Percentiles rank a stretch among this genome's conserved stretches.
These are phyloP conservation scores for Carpatolechia fugitivella DNA, from an alignment of 2,888 invertebrate species.

Conservation along the genomic window DNA sequence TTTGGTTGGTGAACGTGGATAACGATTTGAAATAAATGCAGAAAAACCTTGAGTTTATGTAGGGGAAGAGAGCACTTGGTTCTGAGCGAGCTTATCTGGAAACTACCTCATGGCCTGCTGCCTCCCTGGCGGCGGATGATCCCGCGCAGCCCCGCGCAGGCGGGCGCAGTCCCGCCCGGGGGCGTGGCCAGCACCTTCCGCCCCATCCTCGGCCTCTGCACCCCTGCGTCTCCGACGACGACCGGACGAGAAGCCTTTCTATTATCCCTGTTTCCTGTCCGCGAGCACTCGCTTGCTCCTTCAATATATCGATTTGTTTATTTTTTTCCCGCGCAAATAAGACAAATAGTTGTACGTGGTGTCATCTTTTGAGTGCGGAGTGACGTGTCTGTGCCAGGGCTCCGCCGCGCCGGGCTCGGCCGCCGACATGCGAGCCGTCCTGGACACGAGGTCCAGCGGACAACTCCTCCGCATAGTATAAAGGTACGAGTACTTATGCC, in stretches of 20 bases:
- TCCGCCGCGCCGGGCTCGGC: background rate
- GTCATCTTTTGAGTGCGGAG: slow-evolving; percentile 49
- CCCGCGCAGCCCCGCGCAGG: slow-evolving; percentile 37
- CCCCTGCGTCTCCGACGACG: slow-evolving; percentile 35
- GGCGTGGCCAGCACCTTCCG: slow-evolving; percentile 37
- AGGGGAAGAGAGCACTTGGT: slow-evolving; percentile 9
- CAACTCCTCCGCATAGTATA: background rate
- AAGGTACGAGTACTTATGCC: slow-evolving; percentile 7
- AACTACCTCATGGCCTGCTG: slow-evolving; percentile 13
- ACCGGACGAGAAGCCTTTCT: slow-evolving; percentile 60
- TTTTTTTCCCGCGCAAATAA: slow-evolving; percentile 68
- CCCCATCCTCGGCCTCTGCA: slow-evolving; percentile 40
- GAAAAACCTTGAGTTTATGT: background rate
- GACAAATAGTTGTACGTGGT: slow-evolving; percentile 54
- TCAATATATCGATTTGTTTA: slow-evolving; percentile 75
- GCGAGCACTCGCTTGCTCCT: slow-evolving; percentile 69
- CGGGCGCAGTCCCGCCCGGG: slow-evolving; percentile 37
- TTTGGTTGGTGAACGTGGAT: no score
- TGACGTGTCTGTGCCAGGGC: slow-evolving; percentile 31
- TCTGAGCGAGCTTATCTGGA: slow-evolving; percentile 11
- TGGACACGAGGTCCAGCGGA: background rate
- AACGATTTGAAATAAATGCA: no score
- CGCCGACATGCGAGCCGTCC: slow-evolving; percentile 5
- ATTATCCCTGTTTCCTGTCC: slow-evolving; percentile 77
- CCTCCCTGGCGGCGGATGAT: slow-evolving; percentile 29